Conservation (phyloP, 2,797 vertebrate species). For the Tokudaia tokunoshimensis region DNA sequence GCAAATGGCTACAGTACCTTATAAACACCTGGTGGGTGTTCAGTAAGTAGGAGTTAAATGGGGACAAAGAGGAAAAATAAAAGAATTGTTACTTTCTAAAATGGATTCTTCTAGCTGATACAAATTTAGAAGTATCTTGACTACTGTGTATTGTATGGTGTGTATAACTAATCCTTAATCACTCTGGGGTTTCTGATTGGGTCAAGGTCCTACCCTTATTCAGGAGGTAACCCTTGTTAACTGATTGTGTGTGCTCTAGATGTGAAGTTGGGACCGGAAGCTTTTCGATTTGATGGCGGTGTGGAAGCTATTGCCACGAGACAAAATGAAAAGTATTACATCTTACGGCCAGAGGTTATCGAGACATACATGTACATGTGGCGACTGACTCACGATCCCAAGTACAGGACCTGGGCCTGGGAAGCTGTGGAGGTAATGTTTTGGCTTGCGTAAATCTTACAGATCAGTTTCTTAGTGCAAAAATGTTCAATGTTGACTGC, state of each 20-base stretch:
- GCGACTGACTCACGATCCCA: constrained; percentile 97
- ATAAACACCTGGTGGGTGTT: neutral
- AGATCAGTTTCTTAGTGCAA: neutral
- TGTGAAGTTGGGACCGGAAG: constrained; percentile 97
- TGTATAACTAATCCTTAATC: neutral
- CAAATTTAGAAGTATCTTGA: neutral
- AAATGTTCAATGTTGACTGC: neutral
- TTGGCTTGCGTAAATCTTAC: neutral
- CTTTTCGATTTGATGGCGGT: constrained; percentile 97
- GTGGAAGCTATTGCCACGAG: constrained; percentile 98
- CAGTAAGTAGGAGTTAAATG: neutral
- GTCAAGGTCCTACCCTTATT: neutral
- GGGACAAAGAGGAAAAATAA: neutral
- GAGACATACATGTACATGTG: constrained; percentile 99
- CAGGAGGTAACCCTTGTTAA: neutral
- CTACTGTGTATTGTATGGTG: neutral
- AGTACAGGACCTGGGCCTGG: constrained; percentile 99
- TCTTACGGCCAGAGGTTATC: constrained; percentile 97
- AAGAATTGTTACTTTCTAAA: neutral
- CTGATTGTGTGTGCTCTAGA: constrained; percentile 84
- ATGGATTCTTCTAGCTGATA: neutral
- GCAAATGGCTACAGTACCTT: neutral
- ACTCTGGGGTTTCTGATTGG: neutral
- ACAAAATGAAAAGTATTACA: constrained; percentile 99
- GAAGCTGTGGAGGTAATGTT: constrained; percentile 95